A percentile compares a stretch with the other conserved stretches of the same genome.
Conservation (phyloP, 2,113 vertebrate species). For the Hystrix brachyura region DNA sequence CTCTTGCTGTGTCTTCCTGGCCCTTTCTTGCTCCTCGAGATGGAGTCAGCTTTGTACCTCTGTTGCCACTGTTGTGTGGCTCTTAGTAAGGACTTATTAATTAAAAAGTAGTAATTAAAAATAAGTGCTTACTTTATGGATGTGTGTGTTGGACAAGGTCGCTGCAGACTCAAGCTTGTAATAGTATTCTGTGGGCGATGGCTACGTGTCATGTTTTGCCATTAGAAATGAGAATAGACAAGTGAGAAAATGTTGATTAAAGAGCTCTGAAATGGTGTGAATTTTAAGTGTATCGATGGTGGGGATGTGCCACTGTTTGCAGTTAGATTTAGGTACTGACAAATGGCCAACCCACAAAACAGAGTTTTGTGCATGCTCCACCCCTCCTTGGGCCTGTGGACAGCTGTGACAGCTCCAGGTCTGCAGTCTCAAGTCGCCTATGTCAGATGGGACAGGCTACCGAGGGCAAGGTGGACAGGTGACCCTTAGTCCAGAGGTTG, state of each 20-base stretch:
- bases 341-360: fast-evolving
- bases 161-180: neutral
- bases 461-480: neutral
- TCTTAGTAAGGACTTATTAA: neutral
- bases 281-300: neutral
- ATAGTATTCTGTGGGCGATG: neutral
- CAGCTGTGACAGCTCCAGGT: neutral
- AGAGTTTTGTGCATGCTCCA: neutral
- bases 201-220: neutral
- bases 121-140: neutral
- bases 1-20: neutral
- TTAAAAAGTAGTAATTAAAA: neutral
- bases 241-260: neutral
- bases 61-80: neutral
- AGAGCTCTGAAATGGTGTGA: neutral
- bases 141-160: neutral
- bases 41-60: neutral
- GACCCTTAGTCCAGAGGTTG: neutral
- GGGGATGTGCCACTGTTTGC: neutral
- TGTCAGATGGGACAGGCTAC: neutral
- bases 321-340: neutral
- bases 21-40: fast-evolving
- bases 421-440: neutral
- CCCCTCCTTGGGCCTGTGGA: neutral
- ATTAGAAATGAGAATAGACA: constrained; percentile 13